Base-by-base conservation (phyloP, 2,113 vertebrate genomes). In the Tetrax tetrax region DNA sequence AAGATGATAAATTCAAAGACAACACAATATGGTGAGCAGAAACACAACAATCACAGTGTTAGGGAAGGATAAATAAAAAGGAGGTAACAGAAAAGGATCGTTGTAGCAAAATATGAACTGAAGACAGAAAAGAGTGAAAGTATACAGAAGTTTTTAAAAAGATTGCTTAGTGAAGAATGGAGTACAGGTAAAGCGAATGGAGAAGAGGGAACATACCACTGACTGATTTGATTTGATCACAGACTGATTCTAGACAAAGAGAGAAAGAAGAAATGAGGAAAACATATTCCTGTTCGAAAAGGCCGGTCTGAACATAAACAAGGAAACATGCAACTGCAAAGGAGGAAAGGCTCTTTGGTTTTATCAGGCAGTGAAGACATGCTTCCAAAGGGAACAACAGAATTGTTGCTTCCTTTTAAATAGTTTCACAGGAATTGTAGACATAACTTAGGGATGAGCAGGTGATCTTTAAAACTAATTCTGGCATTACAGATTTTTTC, bases 21-120 rank as follows among this genome's bases (percentile, higher is more conserved):
- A 86, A 64, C 74, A 57, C 47, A 89, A 80, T 68, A 78, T 18
- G 41, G 43, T 60, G 79, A 95, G 57, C 74, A 89, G 45, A 76
- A 88, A 84, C 56, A 74, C 25, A 83, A 28, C 83, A 89, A 74
- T 41, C 29, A 47, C 50, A 64, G 48, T 17, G 7, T 79, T 79
- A 66, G 50, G 63, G 60, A 72, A 84, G 59, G 63, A 92, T 45
- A 96, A 92, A 92, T 89, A 95, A 87, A 96, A 85, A 72, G 28
- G 19, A 85, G 17, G 63, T 20, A 91, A 70, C 69, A 89, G 77
- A 60, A 90, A 53, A 82, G 53, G 29, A 14, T 66, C 5, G 2
- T 4, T 75, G 70, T 27, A 79, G 65, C 50, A 77, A 90, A 86
- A 80, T 2, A 66, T 1, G 28, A 88, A 66, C 2, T 45, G 53